Base-by-base conservation (phyloP, 30 jellyfish, hydroid and myxozoan species). In the Aurelia coerulea region DNA sequence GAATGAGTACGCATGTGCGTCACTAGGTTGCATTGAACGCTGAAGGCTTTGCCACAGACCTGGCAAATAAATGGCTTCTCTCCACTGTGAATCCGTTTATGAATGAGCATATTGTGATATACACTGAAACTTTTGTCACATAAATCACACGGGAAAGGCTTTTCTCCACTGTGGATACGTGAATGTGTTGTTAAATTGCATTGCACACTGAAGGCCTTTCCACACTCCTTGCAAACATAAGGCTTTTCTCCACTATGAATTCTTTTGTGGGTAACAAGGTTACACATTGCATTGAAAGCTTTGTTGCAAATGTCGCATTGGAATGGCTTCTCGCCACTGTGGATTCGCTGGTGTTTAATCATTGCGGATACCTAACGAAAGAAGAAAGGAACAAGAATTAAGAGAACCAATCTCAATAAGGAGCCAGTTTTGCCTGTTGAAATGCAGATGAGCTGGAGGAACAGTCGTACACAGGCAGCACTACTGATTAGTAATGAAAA, bases 311-410 rank as follows among this genome's bases (percentile, higher is more conserved):
- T 51, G 75, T 74, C 81, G 62, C 93, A 84, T 64, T 84, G 65
- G 87, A 67, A 84, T 19, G 93, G 93, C 81, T 84, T 84, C 78
- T 84, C 93, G n/a, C 93, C 93, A 46, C 85, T 70, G 73, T 84
- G 93, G 34, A 74, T 73, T 18, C 86, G 73, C 58, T 72, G 81
- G 74, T 84, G 93, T 19, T 74, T 84, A 32, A 68, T 19, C 49
- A 81, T 33, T 31, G 91, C 91, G 10, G 91, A 81, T 19, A 39
- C 37, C 91, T 81, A 9, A 69, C 15, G 62, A 12, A 18, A 29
- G 50, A 74, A 12, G n/a, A 53, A 50, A 18, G 29, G 14, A 50
- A 23, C 16, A 23, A 65, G 18, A 65, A 13, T 0, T 0, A 16
- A 19, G 42, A 65, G 41, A 2, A 5, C 35, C 7, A n/a, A 5